Base-by-base conservation (phyloP, 1,140 invertebrate species). In the Bombus superbus region DNA sequence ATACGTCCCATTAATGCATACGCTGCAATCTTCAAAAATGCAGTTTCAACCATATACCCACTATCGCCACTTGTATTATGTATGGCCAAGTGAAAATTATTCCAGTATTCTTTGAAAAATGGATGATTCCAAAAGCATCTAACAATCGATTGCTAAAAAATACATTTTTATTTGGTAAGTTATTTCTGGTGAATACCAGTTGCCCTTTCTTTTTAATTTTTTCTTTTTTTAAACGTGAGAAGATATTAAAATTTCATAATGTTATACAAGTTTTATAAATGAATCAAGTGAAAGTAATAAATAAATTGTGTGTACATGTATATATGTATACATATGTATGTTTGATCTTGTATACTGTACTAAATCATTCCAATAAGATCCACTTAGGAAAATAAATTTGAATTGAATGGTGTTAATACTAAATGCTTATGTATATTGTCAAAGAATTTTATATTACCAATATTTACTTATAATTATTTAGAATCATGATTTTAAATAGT, bases 21-120 rank as follows among this genome's bases (percentile, higher is more conserved):
- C 78, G 32, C 53, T 86, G 62, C 83, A 81, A 59, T 71, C 86
- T 59, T 68, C 90, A 62, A 85, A 91, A 74, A 66, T 75, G 82
- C 82, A 88, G 64, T 90, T 83, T 69, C 89, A 90, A 69, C 79
- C 88, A 74, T 86, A 83, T 68, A 83, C 74, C 42, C 89, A 83
- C 74, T 78, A 88, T 76, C 89, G 81, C 84, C 89, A 90, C 32
- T 79, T 91, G 57, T 91, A 91, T 77, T 91, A 90, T 47, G 89
- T 91, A 69, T 91, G 90, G 90, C 90, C 90, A 83, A 90, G 90
- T 75, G 90, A 90, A 75, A 91, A 86, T 85, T 91, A 91, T 79
- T 91, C 90, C 83, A 90, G 59, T 73, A 87, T 85, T 57, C 78
- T 91, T 88, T 90, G 66, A 85, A 68, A 62, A 66, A 53, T 59